Percentiles rank a stretch among this genome's conserved stretches.
phyloP scores from a whole-genome alignment of 2,888 invertebrate species.

The Idaea straminata region DNA sequence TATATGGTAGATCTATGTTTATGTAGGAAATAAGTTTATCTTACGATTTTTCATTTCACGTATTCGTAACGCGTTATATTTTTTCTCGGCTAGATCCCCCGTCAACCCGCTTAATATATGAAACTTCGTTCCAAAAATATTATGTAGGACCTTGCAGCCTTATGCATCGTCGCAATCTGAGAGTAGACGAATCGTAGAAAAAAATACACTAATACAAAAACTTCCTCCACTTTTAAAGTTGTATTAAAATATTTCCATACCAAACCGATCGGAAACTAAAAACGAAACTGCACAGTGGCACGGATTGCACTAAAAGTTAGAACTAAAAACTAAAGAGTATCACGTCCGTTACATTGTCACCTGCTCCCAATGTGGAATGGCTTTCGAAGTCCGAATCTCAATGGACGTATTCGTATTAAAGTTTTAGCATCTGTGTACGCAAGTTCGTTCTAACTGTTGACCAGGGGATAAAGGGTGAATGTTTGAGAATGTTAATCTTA shows the following conservation, averaged over 20 bases:
- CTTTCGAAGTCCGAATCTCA: conserved; percentile 31
- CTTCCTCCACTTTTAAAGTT: too few species aligned
- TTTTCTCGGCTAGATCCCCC: too few species aligned
- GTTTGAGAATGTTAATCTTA: not conserved
- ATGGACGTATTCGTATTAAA: conserved; percentile 1
- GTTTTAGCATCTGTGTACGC: conserved; percentile 1
- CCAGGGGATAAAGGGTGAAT: not conserved
- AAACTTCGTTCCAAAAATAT: too few species aligned
- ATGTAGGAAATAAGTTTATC: too few species aligned
- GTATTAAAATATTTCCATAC: conserved; percentile 19
- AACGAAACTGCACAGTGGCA: conserved; percentile 36
- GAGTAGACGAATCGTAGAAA: too few species aligned
- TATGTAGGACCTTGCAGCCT: too few species aligned
- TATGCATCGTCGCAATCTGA: too few species aligned
- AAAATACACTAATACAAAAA: not conserved
- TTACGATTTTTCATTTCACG: too few species aligned
- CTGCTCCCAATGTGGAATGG: conserved; percentile 44
- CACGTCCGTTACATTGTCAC: conserved; percentile 48
- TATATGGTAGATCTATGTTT: too few species aligned
- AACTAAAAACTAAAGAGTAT: conserved; percentile 45
- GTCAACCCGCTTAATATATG: too few species aligned
- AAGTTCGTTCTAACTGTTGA: not conserved
- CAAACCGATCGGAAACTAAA: conserved; percentile 8
- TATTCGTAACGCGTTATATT: too few species aligned
- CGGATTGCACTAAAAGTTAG: conserved; percentile 24